Evolutionary conservation across 1,140 invertebrate species (phyloP), one percentile per base, ranked within the genome.

Genomic region (Druon quercuslanigerum): DNA sequence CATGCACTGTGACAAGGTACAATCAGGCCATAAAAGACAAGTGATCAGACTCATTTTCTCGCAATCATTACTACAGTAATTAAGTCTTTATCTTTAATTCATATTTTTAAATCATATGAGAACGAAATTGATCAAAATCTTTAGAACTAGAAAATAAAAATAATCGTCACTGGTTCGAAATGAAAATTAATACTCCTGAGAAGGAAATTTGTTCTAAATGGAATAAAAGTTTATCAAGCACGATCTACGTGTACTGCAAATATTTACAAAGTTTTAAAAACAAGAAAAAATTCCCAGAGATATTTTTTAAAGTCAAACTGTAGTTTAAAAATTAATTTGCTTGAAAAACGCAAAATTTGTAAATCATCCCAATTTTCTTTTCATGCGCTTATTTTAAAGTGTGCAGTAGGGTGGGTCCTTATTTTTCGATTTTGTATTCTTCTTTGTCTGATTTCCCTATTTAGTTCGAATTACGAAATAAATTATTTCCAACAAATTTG

Each of bases 1-100:
- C 85, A 87, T 78, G 79, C 73, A 85, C 83, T 76, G 77, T 83
- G 78, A 84, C 79, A 80, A 81, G 79, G 81, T 80, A 83, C 85
- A 81, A 84, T 88, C 81, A 66, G 60, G 60, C 60, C 60, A 66
- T 33, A 66, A 66, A 51, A 72, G 46, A 72, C 71, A 51, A 66
- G 60, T 66, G 60, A 66, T 66, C 60, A 33, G 60, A 66, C 60
- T 66, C 60, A 66, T 66, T 66, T 40, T 40, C 57, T 60, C 16
- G 25, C 25, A 60, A 60, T 40, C 8, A 60, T 33, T 60, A 14
- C 20, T 13, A 16, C 33, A 66, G 33, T 40, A 60, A 66, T 46
- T 46, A 66, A 66, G 8, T 66, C 33, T 46, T 66, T 33, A 0
- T 20, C 25, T n/a, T 66, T 66, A 66, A 66, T 66, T 1, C 20